phyloP scores from a whole-genome alignment of 2,888 invertebrate species.

The Eupeodes latifasciatus region DNA sequence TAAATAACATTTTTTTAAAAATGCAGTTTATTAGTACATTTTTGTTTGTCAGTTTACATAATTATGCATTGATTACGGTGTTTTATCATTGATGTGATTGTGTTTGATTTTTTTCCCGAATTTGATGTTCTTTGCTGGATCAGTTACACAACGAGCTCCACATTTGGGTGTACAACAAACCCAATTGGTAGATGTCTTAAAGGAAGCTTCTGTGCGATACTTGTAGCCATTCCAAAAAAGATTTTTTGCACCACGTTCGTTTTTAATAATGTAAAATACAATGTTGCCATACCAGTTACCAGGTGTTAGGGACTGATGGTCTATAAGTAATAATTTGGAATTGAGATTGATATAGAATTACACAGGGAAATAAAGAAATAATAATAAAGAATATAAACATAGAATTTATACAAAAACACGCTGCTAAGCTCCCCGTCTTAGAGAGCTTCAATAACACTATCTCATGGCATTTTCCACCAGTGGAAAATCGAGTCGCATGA shows the following conservation, averaged over 20 bases:
- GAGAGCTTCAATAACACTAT: no score
- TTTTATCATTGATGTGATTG: constrained; percentile 67
- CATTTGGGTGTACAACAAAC: constrained; percentile 77
- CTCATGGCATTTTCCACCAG: no score
- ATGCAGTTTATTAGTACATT: not conserved
- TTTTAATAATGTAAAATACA: constrained; percentile 70
- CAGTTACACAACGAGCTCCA: constrained; percentile 77
- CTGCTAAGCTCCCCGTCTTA: no score
- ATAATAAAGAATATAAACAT: not conserved
- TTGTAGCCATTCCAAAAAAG: constrained; percentile 77
- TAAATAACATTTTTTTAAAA: not conserved
- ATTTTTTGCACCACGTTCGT: constrained; percentile 75
- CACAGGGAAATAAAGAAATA: not conserved
- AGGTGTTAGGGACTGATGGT: constrained; percentile 47
- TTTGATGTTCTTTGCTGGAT: constrained; percentile 76
- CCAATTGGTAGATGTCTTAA: constrained; percentile 78
- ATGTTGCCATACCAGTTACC: constrained; percentile 78
- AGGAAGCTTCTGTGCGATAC: constrained; percentile 78
- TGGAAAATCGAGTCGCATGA: no score
- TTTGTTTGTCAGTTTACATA: constrained; percentile 19
- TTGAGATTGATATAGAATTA: not conserved
- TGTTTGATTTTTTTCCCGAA: constrained; percentile 77
- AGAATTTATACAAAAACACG: not conserved
- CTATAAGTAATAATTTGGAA: constrained; percentile 47
- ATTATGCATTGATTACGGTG: constrained; percentile 1